Base-by-base conservation (phyloP, 2,113 vertebrate genomes). In the Rynchops niger region DNA sequence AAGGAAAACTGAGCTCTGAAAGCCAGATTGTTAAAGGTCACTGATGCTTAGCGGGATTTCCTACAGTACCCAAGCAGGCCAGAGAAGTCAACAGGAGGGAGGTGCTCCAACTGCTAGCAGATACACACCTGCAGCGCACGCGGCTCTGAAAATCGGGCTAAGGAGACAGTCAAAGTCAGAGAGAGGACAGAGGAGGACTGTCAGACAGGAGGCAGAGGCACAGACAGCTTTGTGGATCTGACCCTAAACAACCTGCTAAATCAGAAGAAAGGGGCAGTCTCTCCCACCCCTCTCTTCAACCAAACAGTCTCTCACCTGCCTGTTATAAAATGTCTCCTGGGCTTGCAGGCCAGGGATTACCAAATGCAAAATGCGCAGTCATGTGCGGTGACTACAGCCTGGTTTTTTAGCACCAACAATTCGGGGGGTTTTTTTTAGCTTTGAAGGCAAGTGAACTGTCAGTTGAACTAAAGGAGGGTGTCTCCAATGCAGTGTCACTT, bases 21-120 rank as follows among this genome's bases (percentile, higher is more conserved):
- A 96, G 94, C 62, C 95, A 95, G 91, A 91, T 82, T 95, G 88
- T 72, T 91, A 95, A 95, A 97, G 96, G 95, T 97, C 95, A 95
- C 74, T 45, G 81, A 45, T 8, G 93, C 94, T 96, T 83, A 92
- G 90, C 38, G 50, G 97, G 95, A 96, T 96, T 97, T 96, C 91
- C 92, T 95, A 29, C 61, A 56, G 80, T 59, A 93, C 94, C 94
- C 93, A 94, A 92, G 95, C 94, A 93, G 92, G 95, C 88, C 82
- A 76, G 61, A 85, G 92, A 50, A 96, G 91, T 32, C 94, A 89
- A 65, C 61, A 76, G 91, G 70, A 95, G 77, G 92, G 86, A 87
- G 81, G 32, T 82, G 86, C 83, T 92, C 72, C 84, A 67, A 21
- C 77, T 63, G 91, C 65, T 34, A 9, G 49, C 36, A 55, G 82